Conservation (phyloP, 2,888 invertebrate species). For the Cephus runcator region DNA sequence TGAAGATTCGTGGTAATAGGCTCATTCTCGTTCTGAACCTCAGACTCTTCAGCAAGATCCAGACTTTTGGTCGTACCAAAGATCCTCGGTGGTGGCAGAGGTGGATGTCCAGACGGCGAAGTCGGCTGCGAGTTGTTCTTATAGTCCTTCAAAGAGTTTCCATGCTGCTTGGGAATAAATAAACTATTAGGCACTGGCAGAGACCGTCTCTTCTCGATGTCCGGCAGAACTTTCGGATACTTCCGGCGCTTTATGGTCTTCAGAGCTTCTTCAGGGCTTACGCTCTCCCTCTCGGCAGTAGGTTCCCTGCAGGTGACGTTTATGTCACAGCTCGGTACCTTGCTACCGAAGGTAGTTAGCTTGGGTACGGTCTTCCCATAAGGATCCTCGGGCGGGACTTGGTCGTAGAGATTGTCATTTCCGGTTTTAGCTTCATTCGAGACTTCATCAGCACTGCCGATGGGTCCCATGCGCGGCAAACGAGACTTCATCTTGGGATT, state of each 20-base stretch:
- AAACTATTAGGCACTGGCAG: conserved; percentile 54
- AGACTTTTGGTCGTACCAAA: conserved; percentile 58
- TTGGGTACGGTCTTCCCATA: conserved; percentile 40
- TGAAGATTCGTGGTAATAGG: conserved; percentile 58
- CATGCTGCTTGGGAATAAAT: conserved; percentile 44
- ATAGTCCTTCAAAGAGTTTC: conserved; percentile 43
- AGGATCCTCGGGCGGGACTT: conserved; percentile 10
- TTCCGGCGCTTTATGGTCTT: conserved; percentile 80
- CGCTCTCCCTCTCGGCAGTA: conserved; percentile 53
- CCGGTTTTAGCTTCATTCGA: conserved; percentile 21
- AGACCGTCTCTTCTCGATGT: conserved; percentile 68
- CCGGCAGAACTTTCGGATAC: conserved; percentile 88
- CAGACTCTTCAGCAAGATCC: conserved; percentile 48
- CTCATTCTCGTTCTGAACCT: conserved; percentile 31
- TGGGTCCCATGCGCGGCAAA: conserved; percentile 33
- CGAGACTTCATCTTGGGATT: conserved; percentile 56
- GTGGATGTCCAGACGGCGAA: conserved; percentile 36
- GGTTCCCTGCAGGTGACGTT: conserved; percentile 80
- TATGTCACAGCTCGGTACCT: conserved; percentile 68
- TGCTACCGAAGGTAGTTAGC: conserved; percentile 50
- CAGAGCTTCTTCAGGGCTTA: conserved; percentile 78
- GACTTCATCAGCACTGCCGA: conserved; percentile 21
- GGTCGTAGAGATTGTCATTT: conserved; percentile 46
- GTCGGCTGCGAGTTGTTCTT: conserved; percentile 34
- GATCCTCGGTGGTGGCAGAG: conserved; percentile 81